phyloP scores from a whole-genome alignment of 2,113 vertebrate species.

The Pelecanoides urinatrix region DNA sequence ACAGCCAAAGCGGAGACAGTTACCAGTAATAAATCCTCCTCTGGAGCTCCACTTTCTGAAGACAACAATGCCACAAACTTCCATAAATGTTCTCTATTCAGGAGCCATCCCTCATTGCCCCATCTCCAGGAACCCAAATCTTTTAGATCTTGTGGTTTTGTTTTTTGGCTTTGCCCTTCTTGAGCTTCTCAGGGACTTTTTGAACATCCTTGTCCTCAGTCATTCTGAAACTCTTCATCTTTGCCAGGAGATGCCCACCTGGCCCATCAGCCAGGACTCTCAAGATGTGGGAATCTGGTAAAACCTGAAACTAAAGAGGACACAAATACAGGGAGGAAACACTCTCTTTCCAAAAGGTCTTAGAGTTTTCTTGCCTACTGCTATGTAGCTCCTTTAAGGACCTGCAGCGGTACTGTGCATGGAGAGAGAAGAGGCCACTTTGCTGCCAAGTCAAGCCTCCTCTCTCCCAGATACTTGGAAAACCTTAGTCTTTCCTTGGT shows the following conservation, averaged over 20 bases:
- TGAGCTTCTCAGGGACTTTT: neutral
- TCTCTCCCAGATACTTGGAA: neutral
- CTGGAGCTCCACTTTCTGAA: neutral
- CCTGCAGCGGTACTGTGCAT: too few species aligned
- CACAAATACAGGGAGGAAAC: neutral
- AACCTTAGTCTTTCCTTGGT: neutral
- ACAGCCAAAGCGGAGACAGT: neutral
- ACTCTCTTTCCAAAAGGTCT: neutral
- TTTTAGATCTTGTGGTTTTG: neutral
- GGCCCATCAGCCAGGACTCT: neutral
- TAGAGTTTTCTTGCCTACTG: neutral
- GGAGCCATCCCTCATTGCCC: neutral
- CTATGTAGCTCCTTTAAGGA: neutral
- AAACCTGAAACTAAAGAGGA: neutral
- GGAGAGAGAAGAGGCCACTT: neutral
- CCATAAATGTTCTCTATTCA: neutral
- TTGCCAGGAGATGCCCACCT: neutral
- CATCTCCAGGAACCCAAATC: neutral
- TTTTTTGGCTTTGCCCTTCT: neutral
- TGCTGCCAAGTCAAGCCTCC: neutral
- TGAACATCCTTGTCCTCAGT: neutral
- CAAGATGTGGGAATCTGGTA: neutral
- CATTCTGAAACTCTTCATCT: neutral
- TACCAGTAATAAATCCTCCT: neutral
- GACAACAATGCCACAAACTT: neutral